These are phyloP conservation scores for Psix sp. DNA, from an alignment of 1,140 invertebrate genomes.

Conservation along the genomic window DNA sequence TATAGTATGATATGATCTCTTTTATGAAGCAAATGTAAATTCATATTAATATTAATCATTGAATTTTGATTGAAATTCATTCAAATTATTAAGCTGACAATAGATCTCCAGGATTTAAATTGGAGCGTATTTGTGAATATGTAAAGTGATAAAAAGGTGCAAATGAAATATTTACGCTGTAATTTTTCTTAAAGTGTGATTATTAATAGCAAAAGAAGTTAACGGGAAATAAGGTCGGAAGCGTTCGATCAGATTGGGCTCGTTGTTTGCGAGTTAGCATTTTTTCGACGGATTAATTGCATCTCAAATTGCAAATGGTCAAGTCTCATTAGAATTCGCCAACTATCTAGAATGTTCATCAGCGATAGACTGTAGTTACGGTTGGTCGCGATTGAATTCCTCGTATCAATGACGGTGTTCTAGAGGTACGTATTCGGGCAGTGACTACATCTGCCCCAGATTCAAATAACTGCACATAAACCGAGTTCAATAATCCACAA, in stretches of 20 bases:
- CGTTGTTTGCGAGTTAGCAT: constrained; percentile 2
- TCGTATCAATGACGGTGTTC: constrained; percentile 37
- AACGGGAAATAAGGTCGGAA: background rate
- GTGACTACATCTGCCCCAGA: constrained; percentile 39
- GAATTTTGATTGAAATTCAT: too few species aligned
- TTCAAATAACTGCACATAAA: constrained; percentile 30
- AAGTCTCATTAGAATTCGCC: constrained; percentile 19
- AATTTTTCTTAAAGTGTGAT: background rate
- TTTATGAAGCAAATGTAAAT: too few species aligned
- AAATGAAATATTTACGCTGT: too few species aligned
- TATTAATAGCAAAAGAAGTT: background rate
- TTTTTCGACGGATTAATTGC: constrained; percentile 8
- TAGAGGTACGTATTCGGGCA: constrained; percentile 33
- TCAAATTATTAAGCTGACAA: too few species aligned
- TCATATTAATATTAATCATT: too few species aligned
- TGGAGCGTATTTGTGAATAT: too few species aligned
- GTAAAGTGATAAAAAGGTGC: too few species aligned
- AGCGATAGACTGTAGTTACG: constrained; percentile 13
- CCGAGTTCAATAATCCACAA: constrained; percentile 32
- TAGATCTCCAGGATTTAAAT: too few species aligned
- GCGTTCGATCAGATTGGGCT: background rate
- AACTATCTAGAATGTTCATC: constrained; percentile 29
- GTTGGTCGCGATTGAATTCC: constrained; percentile 31
- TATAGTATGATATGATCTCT: too few species aligned
- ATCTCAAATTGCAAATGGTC: constrained; percentile 2